Evolutionary conservation across 2,888 invertebrate genomes (phyloP).

Genomic region (Charanyca ferruginea): DNA sequence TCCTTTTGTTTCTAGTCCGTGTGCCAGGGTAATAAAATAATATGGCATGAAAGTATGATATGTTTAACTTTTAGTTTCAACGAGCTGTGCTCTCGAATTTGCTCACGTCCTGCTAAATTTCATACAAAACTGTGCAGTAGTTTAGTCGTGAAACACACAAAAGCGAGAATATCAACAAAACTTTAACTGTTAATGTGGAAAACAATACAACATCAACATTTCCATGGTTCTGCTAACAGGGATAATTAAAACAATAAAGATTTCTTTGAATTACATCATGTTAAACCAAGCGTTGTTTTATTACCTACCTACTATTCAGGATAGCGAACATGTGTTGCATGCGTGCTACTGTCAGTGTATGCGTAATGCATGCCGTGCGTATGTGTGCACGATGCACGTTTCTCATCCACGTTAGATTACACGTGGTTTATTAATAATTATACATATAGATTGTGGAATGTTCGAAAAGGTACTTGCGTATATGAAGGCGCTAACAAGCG

Average conservation of each 20-base stretch:
- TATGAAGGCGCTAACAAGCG: too few species aligned
- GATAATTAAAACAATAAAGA: not conserved
- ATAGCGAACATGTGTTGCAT: conserved; percentile 13
- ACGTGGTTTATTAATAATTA: conserved; percentile 47
- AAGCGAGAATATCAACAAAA: not conserved
- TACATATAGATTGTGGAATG: conserved; percentile 32
- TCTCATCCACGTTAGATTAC: conserved; percentile 47
- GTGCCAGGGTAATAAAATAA: not conserved
- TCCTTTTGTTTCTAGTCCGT: too few species aligned
- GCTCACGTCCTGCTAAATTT: not conserved
- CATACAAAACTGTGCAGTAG: not conserved
- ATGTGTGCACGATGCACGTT: conserved; percentile 40
- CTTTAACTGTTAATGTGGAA: not conserved
- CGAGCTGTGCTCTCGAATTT: not conserved
- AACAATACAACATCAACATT: not conserved
- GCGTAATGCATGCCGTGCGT: not conserved
- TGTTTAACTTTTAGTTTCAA: conserved; percentile 5
- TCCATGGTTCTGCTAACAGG: not conserved
- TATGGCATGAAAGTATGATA: not conserved
- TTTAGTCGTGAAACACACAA: conserved; percentile 5
- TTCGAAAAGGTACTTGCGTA: conserved; percentile 9
- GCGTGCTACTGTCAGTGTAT: conserved; percentile 28
- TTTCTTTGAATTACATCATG: conserved; percentile 21
- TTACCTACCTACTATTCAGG: conserved; percentile 26
- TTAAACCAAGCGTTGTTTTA: conserved; percentile 5